Percentiles rank a stretch among this genome's conserved stretches.
Conservation (phyloP, 2,888 invertebrate species). For the Strigamia crassipes region DNA sequence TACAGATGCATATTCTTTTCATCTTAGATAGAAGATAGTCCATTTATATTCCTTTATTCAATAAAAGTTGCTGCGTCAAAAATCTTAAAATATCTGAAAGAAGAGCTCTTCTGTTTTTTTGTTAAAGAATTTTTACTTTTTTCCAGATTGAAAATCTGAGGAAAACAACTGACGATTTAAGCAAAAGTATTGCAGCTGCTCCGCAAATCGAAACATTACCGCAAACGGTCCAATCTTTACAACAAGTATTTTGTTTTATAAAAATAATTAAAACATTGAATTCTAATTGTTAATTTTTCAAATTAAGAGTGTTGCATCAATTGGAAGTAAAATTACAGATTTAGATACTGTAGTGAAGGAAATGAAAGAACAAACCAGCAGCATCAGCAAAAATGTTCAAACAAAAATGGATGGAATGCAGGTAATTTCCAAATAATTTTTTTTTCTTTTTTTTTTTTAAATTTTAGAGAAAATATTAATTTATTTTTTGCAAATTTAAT, state of each 20-base stretch:
- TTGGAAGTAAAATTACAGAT: slow-evolving; percentile 52
- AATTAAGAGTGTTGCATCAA: slow-evolving; percentile 51
- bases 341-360: slow-evolving; percentile 51
- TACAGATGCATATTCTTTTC: no score
- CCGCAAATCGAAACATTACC: slow-evolving; percentile 52
- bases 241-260: slow-evolving; percentile 13
- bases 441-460: no score
- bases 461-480: no score
- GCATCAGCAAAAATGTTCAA: slow-evolving; percentile 47
- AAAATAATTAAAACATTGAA: no score
- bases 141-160: slow-evolving; percentile 49
- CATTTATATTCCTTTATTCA: no score
- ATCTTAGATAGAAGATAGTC: no score
- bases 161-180: slow-evolving; percentile 50
- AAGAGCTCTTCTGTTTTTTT: no score
- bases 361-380: slow-evolving; percentile 51
- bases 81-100: no score
- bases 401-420: slow-evolving; percentile 49
- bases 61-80: no score
- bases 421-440: slow-evolving; percentile 48
- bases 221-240: slow-evolving; percentile 50
- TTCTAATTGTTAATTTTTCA: background rate
- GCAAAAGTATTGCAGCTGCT: slow-evolving; percentile 52
- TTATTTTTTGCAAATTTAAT: background rate
- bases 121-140: no score